Conservation (phyloP, 2,113 vertebrate genomes). For the Brevimyrus niger region DNA sequence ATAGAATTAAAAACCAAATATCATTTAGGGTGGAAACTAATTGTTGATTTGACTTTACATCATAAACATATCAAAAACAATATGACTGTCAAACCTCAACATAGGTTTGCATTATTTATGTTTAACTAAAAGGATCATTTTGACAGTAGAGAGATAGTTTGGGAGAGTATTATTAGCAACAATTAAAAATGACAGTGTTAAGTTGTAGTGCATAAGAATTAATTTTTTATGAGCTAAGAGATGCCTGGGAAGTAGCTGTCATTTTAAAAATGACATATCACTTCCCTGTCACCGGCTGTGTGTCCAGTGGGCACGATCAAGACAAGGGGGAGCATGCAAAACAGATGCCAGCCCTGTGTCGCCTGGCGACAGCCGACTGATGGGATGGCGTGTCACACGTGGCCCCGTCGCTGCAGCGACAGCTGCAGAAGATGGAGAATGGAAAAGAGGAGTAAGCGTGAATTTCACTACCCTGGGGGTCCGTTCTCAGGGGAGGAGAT, state of each 20-base stretch:
- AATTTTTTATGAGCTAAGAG: constrained; percentile 1
- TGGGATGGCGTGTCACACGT: not conserved
- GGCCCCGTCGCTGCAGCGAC: not conserved
- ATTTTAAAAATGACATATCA: not conserved
- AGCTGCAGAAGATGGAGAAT: not conserved
- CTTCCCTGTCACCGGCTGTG: not conserved
- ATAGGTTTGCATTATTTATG: not conserved
- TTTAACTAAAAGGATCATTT: not conserved
- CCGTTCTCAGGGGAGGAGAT: not conserved
- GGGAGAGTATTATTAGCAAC: not conserved
- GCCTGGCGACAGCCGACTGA: not conserved
- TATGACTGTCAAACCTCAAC: not conserved
- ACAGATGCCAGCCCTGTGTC: not conserved
- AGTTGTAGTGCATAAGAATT: not conserved
- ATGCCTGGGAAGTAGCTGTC: not conserved
- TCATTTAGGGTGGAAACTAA: not conserved
- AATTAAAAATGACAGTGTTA: not conserved
- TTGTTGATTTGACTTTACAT: not conserved
- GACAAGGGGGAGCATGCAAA: not conserved
- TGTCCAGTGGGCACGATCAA: not conserved
- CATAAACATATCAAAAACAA: not conserved
- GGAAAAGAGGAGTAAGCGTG: not conserved
- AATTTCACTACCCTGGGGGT: not conserved
- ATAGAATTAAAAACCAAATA: not conserved
- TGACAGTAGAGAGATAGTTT: not conserved